Base-by-base conservation (phyloP, 2,888 invertebrate species). In the Acronicta leporina region DNA sequence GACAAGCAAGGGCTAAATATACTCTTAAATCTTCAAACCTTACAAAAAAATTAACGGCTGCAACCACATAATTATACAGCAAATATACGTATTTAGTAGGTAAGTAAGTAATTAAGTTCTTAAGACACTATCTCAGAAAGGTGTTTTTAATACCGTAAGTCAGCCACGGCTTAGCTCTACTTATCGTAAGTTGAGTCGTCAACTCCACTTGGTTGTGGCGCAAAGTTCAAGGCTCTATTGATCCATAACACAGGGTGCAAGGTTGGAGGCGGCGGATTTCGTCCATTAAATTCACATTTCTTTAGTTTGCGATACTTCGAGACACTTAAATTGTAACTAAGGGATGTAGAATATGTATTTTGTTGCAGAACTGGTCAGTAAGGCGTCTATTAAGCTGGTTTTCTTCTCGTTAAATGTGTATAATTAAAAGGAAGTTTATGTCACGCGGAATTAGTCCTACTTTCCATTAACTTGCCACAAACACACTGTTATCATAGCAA, bases 221-320 rank as follows among this genome's bases (percentile, higher is more conserved):
- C 69, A 80, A 87, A 90, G 90, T 91, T 92, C 91, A 91, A 93
- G 93, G 93, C 88, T 92, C 86, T 92, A 93, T 92, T 86, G 92
- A 93, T 92, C 90, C 82, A 77, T 56, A 58, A 60, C 63, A 63
- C 70, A 63, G 77, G 80, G 83, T 86, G 87, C 88, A 90, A 90
- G 89, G 88, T 89, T 88, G 85, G 66, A 63, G 61, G 55, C 61
- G 75, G 74, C 69, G 84, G 77, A 84, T 85, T 85, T 74, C 58
- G 69, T 75, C 73, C 58, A 72, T 71, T 71, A 75, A 85, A 85
- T 85, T 80, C 75, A 84, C 80, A 79, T 82, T 82, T 76, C 67
- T 75, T 66, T 54, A 51, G 46, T 57, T 44, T 14, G 41, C 43
- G 44, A 5, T 45, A 33, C 27, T 40, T 13, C 14, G 46, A 30